A percentile compares a stretch with the other conserved stretches of the same genome.
Conservation (phyloP, 1,140 invertebrate species). For the Spodoptera litura region DNA sequence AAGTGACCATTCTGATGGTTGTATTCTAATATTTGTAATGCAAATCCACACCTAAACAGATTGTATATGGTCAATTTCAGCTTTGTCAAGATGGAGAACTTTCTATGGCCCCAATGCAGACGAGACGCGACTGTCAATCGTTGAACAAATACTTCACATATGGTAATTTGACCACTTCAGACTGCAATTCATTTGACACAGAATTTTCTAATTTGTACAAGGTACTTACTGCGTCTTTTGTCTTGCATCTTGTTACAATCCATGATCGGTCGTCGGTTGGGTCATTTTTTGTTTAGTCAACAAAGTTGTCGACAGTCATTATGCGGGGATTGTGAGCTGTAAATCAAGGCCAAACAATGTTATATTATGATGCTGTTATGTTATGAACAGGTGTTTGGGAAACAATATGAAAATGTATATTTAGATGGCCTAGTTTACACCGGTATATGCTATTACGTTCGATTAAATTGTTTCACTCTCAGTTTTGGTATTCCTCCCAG, state of each 20-base stretch:
- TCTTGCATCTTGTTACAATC: conserved; percentile 11
- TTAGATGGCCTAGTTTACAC: conserved; percentile 48
- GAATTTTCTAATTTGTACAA: conserved; percentile 51
- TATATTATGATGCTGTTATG: conserved; percentile 48
- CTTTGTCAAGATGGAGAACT: conserved; percentile 74
- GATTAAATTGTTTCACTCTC: conserved; percentile 35
- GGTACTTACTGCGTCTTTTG: conserved; percentile 24
- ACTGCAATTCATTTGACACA: conserved; percentile 47
- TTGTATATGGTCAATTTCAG: conserved; percentile 72
- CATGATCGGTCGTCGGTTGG: conserved; percentile 35
- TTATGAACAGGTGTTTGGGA: conserved; percentile 55
- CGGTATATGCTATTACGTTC: not conserved
- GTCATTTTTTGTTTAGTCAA: conserved; percentile 46
- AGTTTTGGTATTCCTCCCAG: not conserved
- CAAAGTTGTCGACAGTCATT: conserved; percentile 42
- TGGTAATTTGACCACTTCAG: conserved; percentile 61
- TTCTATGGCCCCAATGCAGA: conserved; percentile 72
- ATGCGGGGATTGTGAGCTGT: conserved; percentile 32
- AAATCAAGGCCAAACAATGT: conserved; percentile 50
- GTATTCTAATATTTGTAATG: conserved; percentile 64
- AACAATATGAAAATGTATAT: conserved; percentile 56
- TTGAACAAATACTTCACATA: conserved; percentile 64
- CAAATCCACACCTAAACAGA: conserved; percentile 66
- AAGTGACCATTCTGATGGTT: conserved; percentile 57
- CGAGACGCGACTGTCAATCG: conserved; percentile 67